These are phyloP conservation scores for Myocastor coypus DNA, from an alignment of 2,113 vertebrate genomes.

Conservation along the genomic window DNA sequence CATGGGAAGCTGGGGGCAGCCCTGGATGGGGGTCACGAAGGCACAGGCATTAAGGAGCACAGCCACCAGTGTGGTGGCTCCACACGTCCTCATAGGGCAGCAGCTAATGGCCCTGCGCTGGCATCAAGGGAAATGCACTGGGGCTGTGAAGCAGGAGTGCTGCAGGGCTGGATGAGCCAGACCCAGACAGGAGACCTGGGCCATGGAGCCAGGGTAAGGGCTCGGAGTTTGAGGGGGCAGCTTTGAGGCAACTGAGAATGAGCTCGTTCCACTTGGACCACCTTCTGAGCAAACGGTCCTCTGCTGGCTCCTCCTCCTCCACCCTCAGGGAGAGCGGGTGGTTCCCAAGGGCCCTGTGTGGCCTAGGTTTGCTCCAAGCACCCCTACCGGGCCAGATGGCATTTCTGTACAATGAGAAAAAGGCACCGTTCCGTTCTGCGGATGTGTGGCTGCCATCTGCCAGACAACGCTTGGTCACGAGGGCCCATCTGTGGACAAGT, in stretches of 20 bases:
- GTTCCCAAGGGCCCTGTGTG: not conserved
- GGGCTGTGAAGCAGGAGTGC: not conserved
- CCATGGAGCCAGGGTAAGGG: not conserved
- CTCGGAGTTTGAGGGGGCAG: not conserved
- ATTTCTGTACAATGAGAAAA: conserved; percentile 26
- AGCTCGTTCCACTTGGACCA: not conserved
- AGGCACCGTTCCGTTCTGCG: conserved; percentile 27
- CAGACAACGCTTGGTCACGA: not conserved
- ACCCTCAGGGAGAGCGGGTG: conserved; percentile 13
- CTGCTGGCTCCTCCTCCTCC: not conserved
- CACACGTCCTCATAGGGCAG: not conserved
- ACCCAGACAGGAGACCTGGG: not conserved
- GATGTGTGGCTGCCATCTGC: not conserved
- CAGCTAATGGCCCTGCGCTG: not conserved
- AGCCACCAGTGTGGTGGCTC: not conserved
- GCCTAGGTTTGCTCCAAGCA: not conserved
- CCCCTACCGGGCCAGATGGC: conserved; percentile 12
- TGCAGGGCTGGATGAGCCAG: not conserved
- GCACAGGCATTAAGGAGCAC: not conserved
- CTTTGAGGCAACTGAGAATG: not conserved
- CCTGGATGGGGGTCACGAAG: accelerated
- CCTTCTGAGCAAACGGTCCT: not conserved
- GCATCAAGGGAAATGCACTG: not conserved
- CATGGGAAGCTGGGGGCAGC: not conserved
- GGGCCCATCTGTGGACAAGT: accelerated